A percentile compares a stretch with the other conserved stretches of the same genome.
phyloP scores from a whole-genome alignment of 2,113 vertebrate species.

The Corythornis vintsioides region DNA sequence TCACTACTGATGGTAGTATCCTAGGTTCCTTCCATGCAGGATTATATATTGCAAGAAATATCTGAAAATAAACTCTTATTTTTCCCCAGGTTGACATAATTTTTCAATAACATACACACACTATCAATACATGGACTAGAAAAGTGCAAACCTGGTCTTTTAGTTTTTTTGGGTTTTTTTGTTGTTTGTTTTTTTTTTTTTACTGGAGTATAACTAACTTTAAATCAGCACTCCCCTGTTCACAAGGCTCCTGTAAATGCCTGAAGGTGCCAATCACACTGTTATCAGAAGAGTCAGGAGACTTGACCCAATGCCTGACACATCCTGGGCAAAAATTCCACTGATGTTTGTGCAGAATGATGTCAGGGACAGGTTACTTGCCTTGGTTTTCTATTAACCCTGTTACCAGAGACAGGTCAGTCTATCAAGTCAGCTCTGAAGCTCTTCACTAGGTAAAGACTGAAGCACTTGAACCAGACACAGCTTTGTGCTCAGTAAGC shows the following conservation, averaged over 20 bases:
- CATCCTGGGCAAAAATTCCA: not conserved
- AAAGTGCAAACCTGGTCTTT: not conserved
- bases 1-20: not conserved
- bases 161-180: too few relatives aligned
- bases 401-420: not conserved
- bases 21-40: not conserved
- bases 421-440: not conserved
- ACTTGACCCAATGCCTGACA: not conserved
- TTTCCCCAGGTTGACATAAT: not conserved
- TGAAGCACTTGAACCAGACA: not conserved
- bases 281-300: not conserved
- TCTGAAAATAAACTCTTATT: not conserved
- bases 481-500: not conserved
- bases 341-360: not conserved
- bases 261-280: not conserved
- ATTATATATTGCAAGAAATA: not conserved
- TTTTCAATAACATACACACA: not conserved
- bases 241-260: not conserved
- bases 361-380: not conserved
- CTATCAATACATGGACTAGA: not conserved
- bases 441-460: not conserved
- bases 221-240: not conserved
- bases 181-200: not conserved
- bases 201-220: not conserved
- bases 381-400: not conserved